Evolutionary conservation across 2,797 vertebrate genomes (phyloP).

Genomic region (Catamblyrhynchus diadema): DNA sequence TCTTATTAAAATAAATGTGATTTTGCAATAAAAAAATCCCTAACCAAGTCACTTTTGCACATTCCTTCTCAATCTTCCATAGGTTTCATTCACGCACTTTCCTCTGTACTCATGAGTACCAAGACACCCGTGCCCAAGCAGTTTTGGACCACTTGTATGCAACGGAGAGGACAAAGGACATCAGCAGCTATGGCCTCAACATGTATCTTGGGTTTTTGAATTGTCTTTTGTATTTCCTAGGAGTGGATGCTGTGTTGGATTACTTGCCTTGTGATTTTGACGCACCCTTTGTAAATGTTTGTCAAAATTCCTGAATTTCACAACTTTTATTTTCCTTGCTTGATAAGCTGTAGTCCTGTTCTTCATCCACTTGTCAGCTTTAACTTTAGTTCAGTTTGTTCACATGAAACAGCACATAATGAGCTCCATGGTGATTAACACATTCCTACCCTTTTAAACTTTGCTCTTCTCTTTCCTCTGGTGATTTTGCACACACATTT

Average conservation of each 20-base stretch:
- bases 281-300: neutral
- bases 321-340: neutral
- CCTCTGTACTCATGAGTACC: neutral
- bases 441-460: neutral
- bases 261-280: neutral
- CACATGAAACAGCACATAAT: neutral
- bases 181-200: neutral
- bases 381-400: neutral
- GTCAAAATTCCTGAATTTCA: neutral
- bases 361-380: neutral
- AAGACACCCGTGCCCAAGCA: neutral
- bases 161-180: neutral
- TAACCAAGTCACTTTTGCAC: neutral
- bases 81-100: neutral
- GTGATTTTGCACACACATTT: neutral
- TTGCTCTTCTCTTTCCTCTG: neutral
- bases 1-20: neutral
- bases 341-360: conserved; percentile 5
- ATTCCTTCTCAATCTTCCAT: neutral
- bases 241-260: neutral
- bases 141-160: neutral
- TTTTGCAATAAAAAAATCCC: neutral
- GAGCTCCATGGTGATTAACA: neutral
- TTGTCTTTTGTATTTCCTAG: neutral
- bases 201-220: neutral